A percentile compares a stretch with the other conserved stretches of the same genome.
Evolutionary conservation across 2,888 invertebrate species (phyloP).

Genomic region (Hedya salicella): DNA sequence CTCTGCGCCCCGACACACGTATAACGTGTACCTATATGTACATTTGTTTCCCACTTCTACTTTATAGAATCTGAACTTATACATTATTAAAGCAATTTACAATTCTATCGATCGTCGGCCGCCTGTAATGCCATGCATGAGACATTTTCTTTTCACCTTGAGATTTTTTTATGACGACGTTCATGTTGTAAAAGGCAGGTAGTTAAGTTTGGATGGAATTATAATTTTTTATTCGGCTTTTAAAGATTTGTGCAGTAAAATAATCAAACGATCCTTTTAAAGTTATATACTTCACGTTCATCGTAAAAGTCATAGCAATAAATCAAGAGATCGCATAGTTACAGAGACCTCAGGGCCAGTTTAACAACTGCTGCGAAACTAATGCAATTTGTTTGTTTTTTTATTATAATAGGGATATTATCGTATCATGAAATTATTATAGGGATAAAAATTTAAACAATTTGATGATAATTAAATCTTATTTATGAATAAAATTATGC

Average conservation of each 20-base stretch:
- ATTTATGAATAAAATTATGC: too few species aligned
- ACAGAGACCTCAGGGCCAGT: slow-evolving; percentile 26
- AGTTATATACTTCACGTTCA: slow-evolving; percentile 17
- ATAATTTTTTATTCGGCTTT: slow-evolving; percentile 30
- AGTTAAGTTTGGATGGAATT: slow-evolving; percentile 53
- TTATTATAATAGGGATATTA: too few species aligned
- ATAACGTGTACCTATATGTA: slow-evolving; percentile 1
- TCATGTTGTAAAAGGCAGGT: slow-evolving; percentile 55
- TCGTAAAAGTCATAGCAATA: slow-evolving; percentile 23
- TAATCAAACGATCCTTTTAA: slow-evolving; percentile 32
- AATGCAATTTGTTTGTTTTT: slow-evolving; percentile 9
- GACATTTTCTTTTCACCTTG: slow-evolving; percentile 75
- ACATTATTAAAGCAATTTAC: slow-evolving; percentile 71
- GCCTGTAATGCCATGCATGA: slow-evolving; percentile 69
- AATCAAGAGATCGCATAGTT: slow-evolving; percentile 26
- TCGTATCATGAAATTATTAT: too few species aligned
- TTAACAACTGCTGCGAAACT: slow-evolving; percentile 21
- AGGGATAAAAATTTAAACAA: too few species aligned
- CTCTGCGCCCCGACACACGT: slow-evolving; percentile 31
- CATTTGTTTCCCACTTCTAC: slow-evolving; percentile 32
- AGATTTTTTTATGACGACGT: slow-evolving; percentile 63
- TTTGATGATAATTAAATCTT: too few species aligned
- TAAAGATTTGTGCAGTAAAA: slow-evolving; percentile 22
- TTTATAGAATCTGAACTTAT: slow-evolving; percentile 53
- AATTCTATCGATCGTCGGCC: slow-evolving; percentile 74